These are phyloP conservation scores for Orussus abietinus DNA, from an alignment of 1,140 invertebrate genomes.

Conservation along the genomic window DNA sequence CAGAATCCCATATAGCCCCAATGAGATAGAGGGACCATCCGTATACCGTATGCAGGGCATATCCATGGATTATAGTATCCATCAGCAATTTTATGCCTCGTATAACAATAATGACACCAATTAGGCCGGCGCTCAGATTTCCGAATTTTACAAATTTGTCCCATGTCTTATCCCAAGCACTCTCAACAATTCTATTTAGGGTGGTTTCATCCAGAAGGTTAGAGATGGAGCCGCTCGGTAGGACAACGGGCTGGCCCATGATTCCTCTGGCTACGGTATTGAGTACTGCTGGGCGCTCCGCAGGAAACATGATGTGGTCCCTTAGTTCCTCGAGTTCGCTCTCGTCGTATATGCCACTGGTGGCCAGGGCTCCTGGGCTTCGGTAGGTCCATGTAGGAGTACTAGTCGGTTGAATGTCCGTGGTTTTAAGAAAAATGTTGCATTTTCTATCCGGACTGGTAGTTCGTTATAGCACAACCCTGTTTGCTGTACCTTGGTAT, in stretches of 20 bases:
- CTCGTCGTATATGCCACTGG: conserved; percentile 13
- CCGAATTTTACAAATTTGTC: not conserved
- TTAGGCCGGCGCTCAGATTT: not conserved
- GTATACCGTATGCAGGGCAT: conserved; percentile 8
- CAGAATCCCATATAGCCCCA: conserved; percentile 11
- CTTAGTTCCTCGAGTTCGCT: conserved; percentile 5
- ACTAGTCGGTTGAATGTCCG: conserved; percentile 4
- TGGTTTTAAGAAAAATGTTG: conserved; percentile 9
- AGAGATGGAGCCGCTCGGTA: not conserved
- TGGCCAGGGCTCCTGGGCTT: conserved; percentile 2
- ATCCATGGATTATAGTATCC: conserved; percentile 11
- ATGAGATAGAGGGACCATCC: conserved; percentile 14
- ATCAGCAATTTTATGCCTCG: conserved; percentile 3
- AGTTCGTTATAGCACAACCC: conserved; percentile 12
- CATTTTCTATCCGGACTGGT: not conserved
- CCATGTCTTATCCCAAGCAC: not conserved
- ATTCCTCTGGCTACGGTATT: conserved; percentile 5
- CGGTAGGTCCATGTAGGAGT: conserved; percentile 5
- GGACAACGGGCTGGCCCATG: not conserved
- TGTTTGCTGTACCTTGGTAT: not conserved
- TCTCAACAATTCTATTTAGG: not conserved
- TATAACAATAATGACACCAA: conserved; percentile 3
- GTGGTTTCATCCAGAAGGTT: conserved; percentile 6
- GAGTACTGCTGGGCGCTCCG: not conserved
- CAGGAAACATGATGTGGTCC: conserved; percentile 4